Conservation (phyloP, 2,797 vertebrate genomes). For the Odontamblyopus lacepedii region DNA sequence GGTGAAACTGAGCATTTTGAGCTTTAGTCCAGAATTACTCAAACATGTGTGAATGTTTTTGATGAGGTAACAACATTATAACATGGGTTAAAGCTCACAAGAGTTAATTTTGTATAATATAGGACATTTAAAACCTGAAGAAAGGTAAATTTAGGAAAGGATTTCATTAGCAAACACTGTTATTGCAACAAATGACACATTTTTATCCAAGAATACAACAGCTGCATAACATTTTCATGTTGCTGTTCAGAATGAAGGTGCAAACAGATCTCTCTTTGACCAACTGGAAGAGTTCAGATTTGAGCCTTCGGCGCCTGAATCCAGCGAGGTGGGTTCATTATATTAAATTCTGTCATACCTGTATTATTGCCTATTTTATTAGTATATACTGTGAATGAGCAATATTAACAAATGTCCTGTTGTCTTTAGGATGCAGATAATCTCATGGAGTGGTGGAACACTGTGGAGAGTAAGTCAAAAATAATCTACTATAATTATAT, state of each 20-base stretch:
- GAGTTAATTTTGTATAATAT: no score
- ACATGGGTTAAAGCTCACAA: no score
- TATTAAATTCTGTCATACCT: not conserved
- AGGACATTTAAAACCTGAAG: no score
- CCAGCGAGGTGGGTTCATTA: conserved; percentile 53
- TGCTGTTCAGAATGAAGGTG: conserved; percentile 55
- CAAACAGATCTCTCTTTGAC: conserved; percentile 63
- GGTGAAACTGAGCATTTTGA: no score
- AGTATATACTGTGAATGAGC: not conserved
- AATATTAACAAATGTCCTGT: not conserved
- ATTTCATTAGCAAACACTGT: no score
- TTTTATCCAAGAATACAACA: no score
- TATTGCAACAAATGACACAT: no score
- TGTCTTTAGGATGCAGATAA: conserved; percentile 66
- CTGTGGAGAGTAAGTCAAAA: conserved; percentile 71
- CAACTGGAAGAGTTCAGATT: conserved; percentile 68
- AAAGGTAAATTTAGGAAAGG: no score
- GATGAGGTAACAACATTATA: no score
- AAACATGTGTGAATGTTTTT: no score
- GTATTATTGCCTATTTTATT: not conserved
- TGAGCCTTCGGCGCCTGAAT: conserved; percentile 33
- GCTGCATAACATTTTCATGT: not conserved
- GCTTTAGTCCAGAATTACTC: no score
- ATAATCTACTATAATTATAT: no score
- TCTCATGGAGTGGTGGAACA: conserved; percentile 82